These are phyloP conservation scores for Dynastes grantii DNA, from an alignment of 2,888 invertebrate species.

Conservation along the genomic window DNA sequence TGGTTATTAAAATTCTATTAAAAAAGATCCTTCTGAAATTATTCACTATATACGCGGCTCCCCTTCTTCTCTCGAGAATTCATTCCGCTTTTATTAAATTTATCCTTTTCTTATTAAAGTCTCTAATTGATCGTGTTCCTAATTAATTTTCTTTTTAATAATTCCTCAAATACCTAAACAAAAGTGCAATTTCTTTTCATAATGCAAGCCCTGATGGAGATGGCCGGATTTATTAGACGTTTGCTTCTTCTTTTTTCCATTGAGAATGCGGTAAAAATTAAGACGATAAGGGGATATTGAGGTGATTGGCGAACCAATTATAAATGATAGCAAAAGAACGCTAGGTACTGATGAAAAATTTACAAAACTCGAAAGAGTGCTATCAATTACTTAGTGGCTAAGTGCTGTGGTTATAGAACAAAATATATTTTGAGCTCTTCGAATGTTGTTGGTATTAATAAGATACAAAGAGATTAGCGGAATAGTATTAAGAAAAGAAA, in stretches of 20 bases:
- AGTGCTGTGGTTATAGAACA: no score
- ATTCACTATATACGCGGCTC: constrained; percentile 29
- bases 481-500: no score
- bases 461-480: no score
- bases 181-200: constrained; percentile 32
- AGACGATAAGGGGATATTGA: constrained; percentile 1
- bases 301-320: not conserved
- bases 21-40: constrained; percentile 38
- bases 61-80: constrained; percentile 18
- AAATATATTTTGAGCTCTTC: no score
- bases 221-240: not conserved
- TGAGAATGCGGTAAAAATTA: not conserved
- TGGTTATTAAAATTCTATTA: constrained; percentile 43
- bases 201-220: not conserved
- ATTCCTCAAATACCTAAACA: constrained; percentile 34
- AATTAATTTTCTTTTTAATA: constrained; percentile 53
- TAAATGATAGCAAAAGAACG: not conserved
- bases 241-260: not conserved
- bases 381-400: no score
- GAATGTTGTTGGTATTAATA: no score
- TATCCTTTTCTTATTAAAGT: constrained; percentile 41
- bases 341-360: not conserved
- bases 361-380: not conserved
- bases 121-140: constrained; percentile 53
- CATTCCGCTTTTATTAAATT: constrained; percentile 33